A percentile compares a stretch with the other conserved stretches of the same genome.
These are phyloP conservation scores for Acanthaster planci DNA, from an alignment of 35 echinoderm and acorn worm species.

Conservation along the genomic window DNA sequence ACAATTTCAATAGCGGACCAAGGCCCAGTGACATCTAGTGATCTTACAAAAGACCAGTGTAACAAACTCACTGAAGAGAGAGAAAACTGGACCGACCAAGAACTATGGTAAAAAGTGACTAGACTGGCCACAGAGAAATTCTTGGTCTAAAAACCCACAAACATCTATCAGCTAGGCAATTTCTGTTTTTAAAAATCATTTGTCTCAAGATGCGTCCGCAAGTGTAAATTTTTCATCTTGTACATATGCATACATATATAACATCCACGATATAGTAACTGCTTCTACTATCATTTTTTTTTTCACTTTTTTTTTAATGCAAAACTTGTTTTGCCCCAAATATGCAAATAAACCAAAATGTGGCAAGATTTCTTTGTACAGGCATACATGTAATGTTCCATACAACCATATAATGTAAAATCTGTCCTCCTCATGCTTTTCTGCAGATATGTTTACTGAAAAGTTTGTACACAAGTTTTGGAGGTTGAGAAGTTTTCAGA, in stretches of 20 bases:
- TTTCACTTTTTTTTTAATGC: not conserved
- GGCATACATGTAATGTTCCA: constrained; percentile 1
- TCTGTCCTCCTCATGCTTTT: not conserved
- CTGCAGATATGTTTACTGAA: not conserved
- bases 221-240: not conserved
- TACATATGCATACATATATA: constrained; percentile 34
- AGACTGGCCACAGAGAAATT: no score
- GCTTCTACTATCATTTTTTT: not conserved
- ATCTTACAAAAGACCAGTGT: no score
- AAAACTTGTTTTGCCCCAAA: constrained; percentile 24
- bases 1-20: no score
- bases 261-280: constrained; percentile 10
- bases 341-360: constrained; percentile 6
- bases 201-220: no score
- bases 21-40: no score
- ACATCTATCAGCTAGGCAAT: not conserved
- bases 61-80: no score
- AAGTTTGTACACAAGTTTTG: no score
- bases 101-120: no score
- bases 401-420: not conserved
- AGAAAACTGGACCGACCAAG: no score
- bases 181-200: no score
- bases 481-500: no score
- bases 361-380: constrained; percentile 31
- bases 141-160: not conserved